phyloP scores from a whole-genome alignment of 1,140 invertebrate genomes.

The Tetraneura akinire region DNA sequence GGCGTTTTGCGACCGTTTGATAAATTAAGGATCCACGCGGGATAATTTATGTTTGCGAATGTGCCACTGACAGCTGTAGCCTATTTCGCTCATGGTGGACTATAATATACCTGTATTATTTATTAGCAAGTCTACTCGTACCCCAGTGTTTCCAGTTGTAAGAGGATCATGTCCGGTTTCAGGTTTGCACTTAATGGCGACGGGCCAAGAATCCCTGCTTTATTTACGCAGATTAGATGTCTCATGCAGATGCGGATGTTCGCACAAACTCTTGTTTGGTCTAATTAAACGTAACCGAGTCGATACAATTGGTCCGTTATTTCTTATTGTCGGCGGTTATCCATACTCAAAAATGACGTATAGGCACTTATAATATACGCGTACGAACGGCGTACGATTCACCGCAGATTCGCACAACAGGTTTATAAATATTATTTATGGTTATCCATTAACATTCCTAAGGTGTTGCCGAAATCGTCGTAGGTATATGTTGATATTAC shows the following conservation, averaged over 20 bases:
- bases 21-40: conserved; percentile 44
- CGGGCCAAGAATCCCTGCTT: conserved; percentile 43
- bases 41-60: conserved; percentile 48
- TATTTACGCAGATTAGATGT: conserved; percentile 49
- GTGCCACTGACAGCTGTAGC: conserved; percentile 46
- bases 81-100: conserved; percentile 26
- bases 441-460: too few species aligned
- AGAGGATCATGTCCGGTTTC: conserved; percentile 51
- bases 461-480: too few species aligned
- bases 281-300: conserved; percentile 33
- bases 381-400: too few species aligned
- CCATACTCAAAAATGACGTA: not conserved
- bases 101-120: conserved; percentile 46
- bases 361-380: too few species aligned
- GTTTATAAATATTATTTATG: too few species aligned
- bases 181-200: conserved; percentile 49
- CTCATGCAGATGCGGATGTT: conserved; percentile 33
- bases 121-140: conserved; percentile 7
- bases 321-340: not conserved
- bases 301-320: conserved; percentile 8
- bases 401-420: too few species aligned
- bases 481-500: too few species aligned
- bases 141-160: conserved; percentile 34
- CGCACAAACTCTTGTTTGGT: conserved; percentile 34
- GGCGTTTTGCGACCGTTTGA: conserved; percentile 46